Evolutionary conservation across 2,113 vertebrate species (phyloP), one percentile per base, ranked within the genome.

Genomic region (Verasper variegatus): DNA sequence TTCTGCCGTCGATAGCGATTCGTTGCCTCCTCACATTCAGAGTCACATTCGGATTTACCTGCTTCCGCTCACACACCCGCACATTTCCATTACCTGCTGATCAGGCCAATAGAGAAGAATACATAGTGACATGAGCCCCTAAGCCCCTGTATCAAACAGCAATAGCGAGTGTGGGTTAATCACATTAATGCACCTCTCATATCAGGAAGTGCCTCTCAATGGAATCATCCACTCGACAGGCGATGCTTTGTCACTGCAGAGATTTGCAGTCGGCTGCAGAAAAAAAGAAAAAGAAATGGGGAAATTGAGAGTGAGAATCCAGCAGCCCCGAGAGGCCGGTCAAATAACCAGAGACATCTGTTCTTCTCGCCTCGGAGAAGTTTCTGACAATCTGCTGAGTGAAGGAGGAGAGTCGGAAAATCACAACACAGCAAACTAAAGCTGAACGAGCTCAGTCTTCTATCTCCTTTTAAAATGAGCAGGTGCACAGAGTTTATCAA

Each of bases 151-250:
- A 85, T 90, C 68, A 83, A 83, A 84, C 78, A 8, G 81, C 81
- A 85, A 78, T 78, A 84, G 81, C 40, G 80, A 89, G 79, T 80
- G 89, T 88, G 90, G 83, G 86, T 88, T 92, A 90, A 91, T 92
- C 80, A 84, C 89, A 74, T 90, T 87, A 92, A 91, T 88, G 87
- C 86, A 85, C 86, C 81, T 83, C 83, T 91, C 89, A 84, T 87
- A 89, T 81, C 89, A 86, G 82, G 82, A 88, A 82, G 83, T 77
- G 86, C 64, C 83, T 90, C 88, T 90, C 85, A 80, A 75, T 90
- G 86, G 86, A 90, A 79, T 80, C 84, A 78, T 90, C 85, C 84
- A 87, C 86, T 84, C 86, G 86, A 93, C 89, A 87, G 85, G 82
- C 68, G 35, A 70, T 74, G 88, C 79, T 89, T 89, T 90, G 85